Base-by-base conservation (phyloP, 1,140 invertebrate genomes). In the Melitaea cinxia region DNA sequence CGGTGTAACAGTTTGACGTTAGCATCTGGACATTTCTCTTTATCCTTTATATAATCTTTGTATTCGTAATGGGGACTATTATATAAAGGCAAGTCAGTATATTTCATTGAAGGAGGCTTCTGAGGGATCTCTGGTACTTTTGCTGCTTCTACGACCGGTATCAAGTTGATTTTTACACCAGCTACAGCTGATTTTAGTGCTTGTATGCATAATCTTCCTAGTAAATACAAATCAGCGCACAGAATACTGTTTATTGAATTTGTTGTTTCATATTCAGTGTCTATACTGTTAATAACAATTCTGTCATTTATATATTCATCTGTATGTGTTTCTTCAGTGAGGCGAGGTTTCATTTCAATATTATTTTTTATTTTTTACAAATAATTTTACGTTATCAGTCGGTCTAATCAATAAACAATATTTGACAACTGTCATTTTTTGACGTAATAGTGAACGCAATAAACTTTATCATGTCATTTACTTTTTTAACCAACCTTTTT, bases 1-100 rank as follows among this genome's bases (percentile, higher is more conserved):
- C 62, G 63, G 0, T 84, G 82, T 1, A 82, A 3, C 2, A 85
- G 21, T 58, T 78, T 85, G 0, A 67, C 60, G 9, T 86, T 80
- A 0, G 55, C 37, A 5, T 77, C 76, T 1, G 80, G 73, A 35
- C 80, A 85, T 58, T 72, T 83, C 1, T 65, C 26, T 23, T 73
- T 68, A 1, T 78, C 69, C 21, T 65, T 72, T 0, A 75, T 7
- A 10, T 76, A 77, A 4, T 84, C 76, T 58, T 88, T 85, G 47
- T 85, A 85, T 24, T 83, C 77, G 15, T 73, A 66, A 54, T 88
- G 83, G 2, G 82, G 87, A 5, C 63, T 71, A 39, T 72, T 60
- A 60, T 89, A 88, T 12, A 89, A n/a, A 0, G 87, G 79, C n/a
- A 89, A 33, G 4, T 89, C 87, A 50, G 65, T 76, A 26, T 80